A percentile compares a stretch with the other conserved stretches of the same genome.
These are phyloP conservation scores for Chironex yamaguchii DNA, from an alignment of 30 jellyfish, hydroid and myxozoan genomes.

Conservation along the genomic window DNA sequence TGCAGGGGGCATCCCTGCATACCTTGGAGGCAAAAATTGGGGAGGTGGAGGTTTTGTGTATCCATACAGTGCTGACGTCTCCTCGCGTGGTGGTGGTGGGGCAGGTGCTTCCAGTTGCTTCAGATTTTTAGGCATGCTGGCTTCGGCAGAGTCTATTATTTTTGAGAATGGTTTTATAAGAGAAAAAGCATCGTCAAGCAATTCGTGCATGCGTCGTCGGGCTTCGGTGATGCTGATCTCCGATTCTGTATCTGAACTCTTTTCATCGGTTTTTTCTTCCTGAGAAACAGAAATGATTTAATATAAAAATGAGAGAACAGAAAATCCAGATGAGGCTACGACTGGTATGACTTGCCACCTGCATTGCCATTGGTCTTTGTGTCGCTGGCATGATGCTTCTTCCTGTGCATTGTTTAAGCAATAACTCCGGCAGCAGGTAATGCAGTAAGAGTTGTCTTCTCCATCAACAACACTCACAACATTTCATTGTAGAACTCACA, in stretches of 20 bases:
- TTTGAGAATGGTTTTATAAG: conserved; percentile 66
- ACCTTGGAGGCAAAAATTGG: conserved; percentile 25
- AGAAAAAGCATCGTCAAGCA: conserved; percentile 92
- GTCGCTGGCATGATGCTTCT: too few relatives aligned
- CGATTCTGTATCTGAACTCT: conserved; percentile 33
- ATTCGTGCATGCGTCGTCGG: conserved; percentile 79
- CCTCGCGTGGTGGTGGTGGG: neutral
- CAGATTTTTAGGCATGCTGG: neutral
- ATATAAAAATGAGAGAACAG: neutral
- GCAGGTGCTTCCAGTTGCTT: neutral
- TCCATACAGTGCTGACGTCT: too few relatives aligned
- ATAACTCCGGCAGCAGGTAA: too few relatives aligned
- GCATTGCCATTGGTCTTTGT: too few relatives aligned
- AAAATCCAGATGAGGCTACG: too few relatives aligned
- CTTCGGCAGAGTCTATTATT: neutral
- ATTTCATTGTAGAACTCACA: too few relatives aligned
- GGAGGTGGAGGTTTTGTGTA: conserved; percentile 1
- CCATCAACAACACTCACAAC: too few relatives aligned
- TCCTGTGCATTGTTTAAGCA: too few relatives aligned
- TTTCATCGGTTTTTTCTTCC: conserved; percentile 58
- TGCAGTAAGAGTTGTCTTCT: too few relatives aligned
- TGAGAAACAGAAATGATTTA: neutral
- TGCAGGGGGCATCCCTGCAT: conserved; percentile 69
- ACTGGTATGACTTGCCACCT: too few relatives aligned
- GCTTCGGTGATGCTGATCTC: conserved; percentile 87